These are phyloP conservation scores for Thamnophis sirtalis DNA, from an alignment of 2,113 vertebrate species.

Conservation along the genomic window DNA sequence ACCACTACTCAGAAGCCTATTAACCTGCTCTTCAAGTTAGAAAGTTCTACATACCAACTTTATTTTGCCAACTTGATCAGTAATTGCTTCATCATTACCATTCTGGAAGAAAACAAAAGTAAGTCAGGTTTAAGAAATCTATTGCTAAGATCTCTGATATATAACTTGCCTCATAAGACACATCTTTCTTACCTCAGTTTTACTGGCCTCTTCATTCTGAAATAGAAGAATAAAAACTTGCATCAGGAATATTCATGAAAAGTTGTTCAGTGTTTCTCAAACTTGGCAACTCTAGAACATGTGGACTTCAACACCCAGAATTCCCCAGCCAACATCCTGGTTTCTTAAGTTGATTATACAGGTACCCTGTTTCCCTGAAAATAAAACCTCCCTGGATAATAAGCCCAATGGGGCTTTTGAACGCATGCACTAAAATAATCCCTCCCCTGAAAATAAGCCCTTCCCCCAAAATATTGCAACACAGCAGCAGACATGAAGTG, in stretches of 20 bases:
- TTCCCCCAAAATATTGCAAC: no score
- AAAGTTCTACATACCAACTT: constrained; percentile 70
- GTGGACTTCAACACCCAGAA: neutral
- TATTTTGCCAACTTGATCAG: constrained; percentile 63
- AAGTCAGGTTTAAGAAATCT: neutral
- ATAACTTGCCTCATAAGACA: neutral
- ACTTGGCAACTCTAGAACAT: neutral
- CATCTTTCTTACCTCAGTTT: constrained; percentile 54
- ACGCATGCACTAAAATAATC: no score
- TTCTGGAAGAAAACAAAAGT: constrained; percentile 68
- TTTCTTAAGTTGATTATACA: neutral
- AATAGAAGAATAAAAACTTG: constrained; percentile 18
- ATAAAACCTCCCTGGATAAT: no score
- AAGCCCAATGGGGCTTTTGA: no score
- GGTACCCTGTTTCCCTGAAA: no score
- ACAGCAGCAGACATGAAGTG: no score
- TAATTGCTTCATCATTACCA: constrained; percentile 65
- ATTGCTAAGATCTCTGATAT: neutral
- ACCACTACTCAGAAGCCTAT: neutral
- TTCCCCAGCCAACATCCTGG: neutral
- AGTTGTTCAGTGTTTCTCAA: neutral
- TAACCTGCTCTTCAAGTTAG: neutral
- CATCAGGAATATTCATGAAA: neutral
- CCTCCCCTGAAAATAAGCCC: no score
- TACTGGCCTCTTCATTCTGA: constrained; percentile 68